A percentile compares a stretch with the other conserved stretches of the same genome.
These are phyloP conservation scores for Gymnocypris eckloni DNA, from an alignment of 2,797 vertebrate species.

Conservation along the genomic window DNA sequence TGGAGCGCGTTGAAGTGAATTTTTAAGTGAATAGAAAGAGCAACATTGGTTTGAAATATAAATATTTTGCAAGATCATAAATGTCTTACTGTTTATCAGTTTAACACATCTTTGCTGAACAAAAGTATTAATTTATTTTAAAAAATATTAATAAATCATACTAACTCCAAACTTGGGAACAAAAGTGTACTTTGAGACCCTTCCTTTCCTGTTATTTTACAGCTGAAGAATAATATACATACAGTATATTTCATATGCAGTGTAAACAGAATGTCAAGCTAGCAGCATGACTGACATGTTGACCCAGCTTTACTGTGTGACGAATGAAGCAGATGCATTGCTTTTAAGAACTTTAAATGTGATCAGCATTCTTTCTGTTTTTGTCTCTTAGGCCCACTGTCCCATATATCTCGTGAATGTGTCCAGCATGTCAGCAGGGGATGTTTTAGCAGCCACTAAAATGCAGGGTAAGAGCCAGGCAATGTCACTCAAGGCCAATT, in stretches of 20 bases:
- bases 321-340: background rate
- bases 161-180: background rate
- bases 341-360: background rate
- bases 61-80: background rate
- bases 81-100: background rate
- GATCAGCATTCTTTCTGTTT: background rate
- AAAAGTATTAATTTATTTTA: background rate
- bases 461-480: constrained; percentile 88
- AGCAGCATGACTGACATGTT: background rate
- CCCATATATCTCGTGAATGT: constrained; percentile 94
- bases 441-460: constrained; percentile 90
- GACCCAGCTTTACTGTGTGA: background rate
- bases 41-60: background rate
- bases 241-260: background rate
- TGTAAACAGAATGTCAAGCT: background rate
- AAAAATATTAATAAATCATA: background rate
- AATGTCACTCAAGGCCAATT: background rate
- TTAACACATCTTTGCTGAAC: background rate
- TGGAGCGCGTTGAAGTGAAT: background rate
- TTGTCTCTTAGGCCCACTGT: constrained; percentile 85
- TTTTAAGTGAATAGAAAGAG: background rate
- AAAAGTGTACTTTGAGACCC: background rate
- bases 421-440: constrained; percentile 94
- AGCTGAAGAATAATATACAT: no score
- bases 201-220: background rate